These are phyloP conservation scores for Margarornis squamiger DNA, from an alignment of 2,797 vertebrate species.

Conservation along the genomic window DNA sequence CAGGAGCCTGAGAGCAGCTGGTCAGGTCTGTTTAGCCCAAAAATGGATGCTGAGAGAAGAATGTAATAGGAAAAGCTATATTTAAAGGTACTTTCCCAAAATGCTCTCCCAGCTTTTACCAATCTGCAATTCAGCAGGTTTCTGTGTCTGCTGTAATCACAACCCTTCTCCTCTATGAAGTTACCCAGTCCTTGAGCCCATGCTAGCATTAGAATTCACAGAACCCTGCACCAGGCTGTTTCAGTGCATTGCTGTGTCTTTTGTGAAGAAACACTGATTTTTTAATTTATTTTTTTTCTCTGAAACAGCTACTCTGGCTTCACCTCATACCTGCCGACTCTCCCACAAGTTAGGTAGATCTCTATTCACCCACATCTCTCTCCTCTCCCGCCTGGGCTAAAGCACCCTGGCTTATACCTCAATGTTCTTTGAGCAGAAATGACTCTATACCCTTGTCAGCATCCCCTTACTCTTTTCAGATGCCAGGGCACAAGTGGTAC, in stretches of 20 bases:
- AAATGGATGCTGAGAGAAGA: not conserved
- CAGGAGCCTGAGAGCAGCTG: not conserved
- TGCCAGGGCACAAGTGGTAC: not conserved
- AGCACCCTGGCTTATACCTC: rapidly evolving
- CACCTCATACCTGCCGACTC: not conserved
- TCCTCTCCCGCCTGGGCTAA: not conserved
- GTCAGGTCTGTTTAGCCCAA: not conserved
- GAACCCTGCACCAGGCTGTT: not conserved
- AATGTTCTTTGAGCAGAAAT: not conserved
- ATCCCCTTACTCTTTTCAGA: not conserved
- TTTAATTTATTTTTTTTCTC: not conserved
- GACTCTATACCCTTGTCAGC: not conserved
- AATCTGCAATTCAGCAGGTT: not conserved
- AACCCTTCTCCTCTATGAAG: not conserved
- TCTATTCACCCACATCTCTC: not conserved
- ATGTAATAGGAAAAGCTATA: not conserved
- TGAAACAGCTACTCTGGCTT: rapidly evolving
- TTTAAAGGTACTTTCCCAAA: not conserved
- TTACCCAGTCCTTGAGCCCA: not conserved
- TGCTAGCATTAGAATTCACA: not conserved
- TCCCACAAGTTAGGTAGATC: not conserved
- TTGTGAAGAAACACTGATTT: not conserved
- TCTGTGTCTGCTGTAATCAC: not conserved
- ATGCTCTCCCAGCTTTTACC: not conserved
- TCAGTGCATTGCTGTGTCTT: not conserved